Percentiles rank a stretch among this genome's conserved stretches.
phyloP scores from a whole-genome alignment of 2,888 invertebrate genomes.

The Hecatera dysodea region DNA sequence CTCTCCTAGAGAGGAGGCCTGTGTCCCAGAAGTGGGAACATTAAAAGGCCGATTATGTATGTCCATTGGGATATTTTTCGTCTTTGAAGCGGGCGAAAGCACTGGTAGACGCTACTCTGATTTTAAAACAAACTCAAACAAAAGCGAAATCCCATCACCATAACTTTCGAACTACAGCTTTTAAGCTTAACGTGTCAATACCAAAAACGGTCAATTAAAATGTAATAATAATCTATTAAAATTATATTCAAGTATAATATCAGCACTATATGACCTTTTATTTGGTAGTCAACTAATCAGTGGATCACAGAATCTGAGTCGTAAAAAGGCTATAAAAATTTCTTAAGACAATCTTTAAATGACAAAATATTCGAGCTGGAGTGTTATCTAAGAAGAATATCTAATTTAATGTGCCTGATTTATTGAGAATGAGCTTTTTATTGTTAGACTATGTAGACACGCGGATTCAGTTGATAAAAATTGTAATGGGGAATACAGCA shows the following conservation, averaged over 20 bases:
- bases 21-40: too few relatives aligned
- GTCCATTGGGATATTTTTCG: too few relatives aligned
- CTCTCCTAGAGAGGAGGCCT: too few relatives aligned
- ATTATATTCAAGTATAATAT: slow-evolving; percentile 61
- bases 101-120: too few relatives aligned
- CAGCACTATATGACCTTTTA: slow-evolving; percentile 45
- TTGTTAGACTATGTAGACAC: slow-evolving; percentile 64
- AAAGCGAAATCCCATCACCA: slow-evolving; percentile 12
- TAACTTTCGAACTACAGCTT: slow-evolving; percentile 1
- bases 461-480: slow-evolving; percentile 14
- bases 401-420: slow-evolving; percentile 70
- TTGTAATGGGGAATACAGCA: neutral
- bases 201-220: slow-evolving; percentile 57
- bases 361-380: slow-evolving; percentile 53
- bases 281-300: slow-evolving; percentile 51
- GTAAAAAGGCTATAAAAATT: slow-evolving; percentile 75
- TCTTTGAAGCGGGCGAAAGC: too few relatives aligned
- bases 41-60: too few relatives aligned
- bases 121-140: neutral
- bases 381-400: slow-evolving; percentile 69
- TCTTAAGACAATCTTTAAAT: slow-evolving; percentile 71
- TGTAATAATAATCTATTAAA: slow-evolving; percentile 65
- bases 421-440: slow-evolving; percentile 70
- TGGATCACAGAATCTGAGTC: slow-evolving; percentile 48
- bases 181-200: slow-evolving; percentile 47